Evolutionary conservation across 2,888 invertebrate species (phyloP), one percentile per base, ranked within the genome.

Genomic region (Mythimna loreyi): DNA sequence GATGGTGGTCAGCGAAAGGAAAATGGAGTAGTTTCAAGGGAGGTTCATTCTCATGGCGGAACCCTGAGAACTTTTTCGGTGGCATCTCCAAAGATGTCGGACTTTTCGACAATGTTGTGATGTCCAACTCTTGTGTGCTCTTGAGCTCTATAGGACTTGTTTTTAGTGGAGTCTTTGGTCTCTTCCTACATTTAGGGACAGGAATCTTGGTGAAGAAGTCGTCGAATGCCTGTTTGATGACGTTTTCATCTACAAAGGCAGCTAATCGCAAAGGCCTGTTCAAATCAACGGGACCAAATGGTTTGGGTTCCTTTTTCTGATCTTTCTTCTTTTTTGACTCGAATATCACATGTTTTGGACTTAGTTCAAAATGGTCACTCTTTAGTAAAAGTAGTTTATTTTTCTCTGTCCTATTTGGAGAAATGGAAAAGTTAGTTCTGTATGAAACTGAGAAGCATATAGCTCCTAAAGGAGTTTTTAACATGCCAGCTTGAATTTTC

Each of bases 351-450:
- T 97, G 97, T 85, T 97, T 97, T 0, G 98, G 97, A 88, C 98
- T 97, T 79, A 97, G 91, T 90, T 98, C 98, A 91, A 99, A 99
- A 92, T 99, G 99, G 91, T 99, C 98, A 87, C 98, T 99, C 90
- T 99, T 99, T n/a, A 99, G 94, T 96, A 99, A 97, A 47, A 98
- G 97, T 0, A 97, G 96, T 77, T 93, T 92, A 80, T 97, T 97
- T 70, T 97, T 97, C 53, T 97, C 97, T 3, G 97, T 96, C 75
- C 97, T 97, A 69, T 98, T 98, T 4, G 99, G 99, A 3, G 99
- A 98, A 87, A 99, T 98, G 3, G 99, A 98, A 97, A 99, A 98
- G 93, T 99, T 98, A 2, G 99, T 99, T 85, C 99, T 97, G 91
- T 99, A 99, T 0, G 98, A 97, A 16, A 99, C 97, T 0, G 97